Evolutionary conservation across 2,113 vertebrate species (phyloP).

Genomic region (Neolamprologus kungweensis): DNA sequence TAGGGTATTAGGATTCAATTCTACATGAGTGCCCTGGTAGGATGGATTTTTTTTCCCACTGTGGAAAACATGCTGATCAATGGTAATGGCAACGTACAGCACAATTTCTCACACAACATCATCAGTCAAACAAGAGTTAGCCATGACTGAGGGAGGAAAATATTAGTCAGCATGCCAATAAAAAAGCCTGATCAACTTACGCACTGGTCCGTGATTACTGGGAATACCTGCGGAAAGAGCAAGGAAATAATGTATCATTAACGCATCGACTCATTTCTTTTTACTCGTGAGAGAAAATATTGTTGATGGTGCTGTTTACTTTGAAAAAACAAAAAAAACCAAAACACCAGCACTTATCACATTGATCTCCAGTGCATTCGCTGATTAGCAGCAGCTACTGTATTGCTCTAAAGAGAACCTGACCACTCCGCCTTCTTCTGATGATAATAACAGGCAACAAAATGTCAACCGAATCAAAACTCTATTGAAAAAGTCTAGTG

Average conservation of each 20-base stretch:
- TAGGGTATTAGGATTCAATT: not conserved
- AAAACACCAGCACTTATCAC: not conserved
- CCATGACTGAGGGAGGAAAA: not conserved
- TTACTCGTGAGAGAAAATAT: not conserved
- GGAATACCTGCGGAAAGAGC: conserved; percentile 80
- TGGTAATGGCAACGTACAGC: not conserved
- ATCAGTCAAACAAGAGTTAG: conserved; percentile 1
- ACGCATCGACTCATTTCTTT: not conserved
- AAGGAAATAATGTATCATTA: conserved; percentile 13
- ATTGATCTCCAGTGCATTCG: not conserved
- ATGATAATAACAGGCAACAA: conserved; percentile 46
- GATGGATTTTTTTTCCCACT: not conserved
- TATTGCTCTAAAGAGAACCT: not conserved
- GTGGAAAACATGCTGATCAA: not conserved
- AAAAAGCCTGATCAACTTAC: conserved; percentile 78
- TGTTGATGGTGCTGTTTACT: not conserved
- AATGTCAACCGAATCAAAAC: conserved; percentile 40
- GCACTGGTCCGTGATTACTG: conserved; percentile 89
- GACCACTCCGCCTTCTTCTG: conserved; percentile 9
- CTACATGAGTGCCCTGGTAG: not conserved
- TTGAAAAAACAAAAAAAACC: not conserved
- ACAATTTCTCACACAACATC: not conserved
- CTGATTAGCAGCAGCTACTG: conserved; percentile 26
- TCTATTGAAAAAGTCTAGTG: not conserved
- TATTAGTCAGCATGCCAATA: conserved; percentile 34